A percentile compares a stretch with the other conserved stretches of the same genome.
These are phyloP conservation scores for Pagetopsis macropterus DNA, from an alignment of 2,797 vertebrate genomes.

Conservation along the genomic window DNA sequence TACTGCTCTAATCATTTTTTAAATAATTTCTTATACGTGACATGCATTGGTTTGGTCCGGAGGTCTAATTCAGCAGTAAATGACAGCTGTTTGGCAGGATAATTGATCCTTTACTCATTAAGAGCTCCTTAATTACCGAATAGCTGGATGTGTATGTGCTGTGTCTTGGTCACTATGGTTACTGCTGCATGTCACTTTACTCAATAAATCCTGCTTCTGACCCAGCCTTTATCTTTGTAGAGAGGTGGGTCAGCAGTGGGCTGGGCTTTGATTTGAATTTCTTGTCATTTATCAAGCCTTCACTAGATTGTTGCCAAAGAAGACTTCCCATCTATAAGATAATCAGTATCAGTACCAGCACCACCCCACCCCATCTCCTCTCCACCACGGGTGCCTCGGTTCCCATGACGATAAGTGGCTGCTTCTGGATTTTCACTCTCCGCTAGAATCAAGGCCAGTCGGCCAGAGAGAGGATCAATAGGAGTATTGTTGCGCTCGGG, in stretches of 20 bases:
- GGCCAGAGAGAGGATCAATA: constrained; percentile 75
- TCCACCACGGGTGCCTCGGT: constrained; percentile 28
- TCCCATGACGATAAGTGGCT: constrained; percentile 69
- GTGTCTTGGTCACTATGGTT: constrained; percentile 50
- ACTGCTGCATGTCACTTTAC: constrained; percentile 31
- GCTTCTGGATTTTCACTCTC: constrained; percentile 66
- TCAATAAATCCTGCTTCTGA: constrained; percentile 37
- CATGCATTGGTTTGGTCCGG: not conserved
- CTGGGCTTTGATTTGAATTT: constrained; percentile 11
- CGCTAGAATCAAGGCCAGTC: constrained; percentile 56
- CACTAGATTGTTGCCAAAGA: constrained; percentile 7
- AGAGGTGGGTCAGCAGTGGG: constrained; percentile 23
- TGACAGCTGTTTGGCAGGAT: not conserved
- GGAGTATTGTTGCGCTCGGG: constrained; percentile 72
- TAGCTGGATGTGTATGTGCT: constrained; percentile 33
- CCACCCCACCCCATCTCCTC: not conserved
- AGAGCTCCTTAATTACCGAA: constrained; percentile 37
- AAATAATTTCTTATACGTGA: not conserved
- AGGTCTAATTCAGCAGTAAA: not conserved
- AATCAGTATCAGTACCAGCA: constrained; percentile 32
- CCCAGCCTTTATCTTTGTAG: constrained; percentile 26
- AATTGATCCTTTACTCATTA: constrained; percentile 22
- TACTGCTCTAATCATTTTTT: not conserved
- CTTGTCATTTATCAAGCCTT: constrained; percentile 25
- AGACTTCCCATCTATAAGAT: constrained; percentile 33